A percentile compares a stretch with the other conserved stretches of the same genome.
These are phyloP conservation scores for Magallana gigas DNA, from an alignment of 1,140 invertebrate genomes.

Conservation along the genomic window DNA sequence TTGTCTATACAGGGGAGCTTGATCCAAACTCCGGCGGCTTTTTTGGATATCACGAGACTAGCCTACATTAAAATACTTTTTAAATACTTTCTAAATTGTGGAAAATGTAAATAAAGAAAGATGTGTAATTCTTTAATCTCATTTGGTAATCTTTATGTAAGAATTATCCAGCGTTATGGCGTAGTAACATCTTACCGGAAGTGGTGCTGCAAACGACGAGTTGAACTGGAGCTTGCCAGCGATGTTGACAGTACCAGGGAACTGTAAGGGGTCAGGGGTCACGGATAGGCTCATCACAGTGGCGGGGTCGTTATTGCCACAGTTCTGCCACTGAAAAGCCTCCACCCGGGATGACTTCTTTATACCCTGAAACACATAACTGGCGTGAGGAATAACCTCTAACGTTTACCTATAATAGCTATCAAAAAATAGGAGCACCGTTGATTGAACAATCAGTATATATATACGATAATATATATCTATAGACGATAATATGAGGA, in stretches of 20 bases:
- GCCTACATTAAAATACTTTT: slow-evolving; percentile 43
- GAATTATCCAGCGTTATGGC: too few species aligned
- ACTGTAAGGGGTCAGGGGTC: slow-evolving; percentile 60
- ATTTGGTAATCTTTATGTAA: too few species aligned
- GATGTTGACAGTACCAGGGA: slow-evolving; percentile 59
- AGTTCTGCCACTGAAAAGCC: slow-evolving; percentile 46
- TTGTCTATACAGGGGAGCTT: slow-evolving; percentile 69
- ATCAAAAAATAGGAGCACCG: too few species aligned
- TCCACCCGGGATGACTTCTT: slow-evolving; percentile 17
- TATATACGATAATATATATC: too few species aligned
- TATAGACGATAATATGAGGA: too few species aligned
- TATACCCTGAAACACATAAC: neutral
- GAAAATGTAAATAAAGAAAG: too few species aligned
- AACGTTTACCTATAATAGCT: too few species aligned
- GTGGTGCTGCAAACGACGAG: slow-evolving; percentile 40
- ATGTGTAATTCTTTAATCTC: too few species aligned
- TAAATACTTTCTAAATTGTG: neutral
- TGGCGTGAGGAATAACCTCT: too few species aligned
- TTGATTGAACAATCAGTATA: too few species aligned
- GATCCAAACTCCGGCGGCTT: slow-evolving; percentile 57
- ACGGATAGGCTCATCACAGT: slow-evolving; percentile 42
- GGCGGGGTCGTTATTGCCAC: slow-evolving; percentile 40
- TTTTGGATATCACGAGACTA: slow-evolving; percentile 60
- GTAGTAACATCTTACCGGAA: slow-evolving; percentile 43
- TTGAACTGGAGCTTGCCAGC: slow-evolving; percentile 46